Evolutionary conservation across 1,140 invertebrate species (phyloP).

Genomic region (Ctenoplectra terminalis): DNA sequence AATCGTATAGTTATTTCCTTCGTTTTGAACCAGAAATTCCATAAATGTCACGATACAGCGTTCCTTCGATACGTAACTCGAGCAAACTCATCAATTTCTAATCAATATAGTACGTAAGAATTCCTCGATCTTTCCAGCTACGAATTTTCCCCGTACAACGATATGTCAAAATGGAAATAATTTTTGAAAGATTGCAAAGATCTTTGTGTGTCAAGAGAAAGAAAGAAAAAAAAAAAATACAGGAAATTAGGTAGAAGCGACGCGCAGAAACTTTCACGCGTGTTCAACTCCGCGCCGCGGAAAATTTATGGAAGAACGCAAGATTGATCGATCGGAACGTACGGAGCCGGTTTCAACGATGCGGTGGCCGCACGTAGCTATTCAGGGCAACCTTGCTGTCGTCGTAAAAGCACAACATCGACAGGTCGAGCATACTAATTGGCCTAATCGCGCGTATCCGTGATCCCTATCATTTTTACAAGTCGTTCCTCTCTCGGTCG

Average conservation of each 20-base stretch:
- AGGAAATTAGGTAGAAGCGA: neutral
- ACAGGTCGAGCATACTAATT: neutral
- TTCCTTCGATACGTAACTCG: neutral
- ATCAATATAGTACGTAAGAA: too few relatives aligned
- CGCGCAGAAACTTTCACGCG: conserved; percentile 6
- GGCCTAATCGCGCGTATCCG: neutral
- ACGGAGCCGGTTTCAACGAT: conserved; percentile 16
- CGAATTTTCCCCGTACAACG: too few relatives aligned
- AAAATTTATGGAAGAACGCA: conserved; percentile 14
- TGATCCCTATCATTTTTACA: neutral
- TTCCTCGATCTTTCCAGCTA: too few relatives aligned
- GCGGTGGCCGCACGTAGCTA: neutral
- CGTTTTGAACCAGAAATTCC: neutral
- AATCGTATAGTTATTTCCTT: neutral
- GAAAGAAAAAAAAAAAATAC: neutral
- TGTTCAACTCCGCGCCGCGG: neutral
- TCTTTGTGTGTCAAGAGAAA: too few relatives aligned
- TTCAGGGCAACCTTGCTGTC: conserved; percentile 27
- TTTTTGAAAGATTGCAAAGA: too few relatives aligned
- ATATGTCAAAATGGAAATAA: too few relatives aligned
- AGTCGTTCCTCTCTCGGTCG: neutral
- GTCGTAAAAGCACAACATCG: neutral
- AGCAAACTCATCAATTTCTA: too few relatives aligned
- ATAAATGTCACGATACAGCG: neutral
- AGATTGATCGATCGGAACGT: neutral